Base-by-base conservation (phyloP, 2,797 vertebrate species). In the Myotis planiceps region DNA sequence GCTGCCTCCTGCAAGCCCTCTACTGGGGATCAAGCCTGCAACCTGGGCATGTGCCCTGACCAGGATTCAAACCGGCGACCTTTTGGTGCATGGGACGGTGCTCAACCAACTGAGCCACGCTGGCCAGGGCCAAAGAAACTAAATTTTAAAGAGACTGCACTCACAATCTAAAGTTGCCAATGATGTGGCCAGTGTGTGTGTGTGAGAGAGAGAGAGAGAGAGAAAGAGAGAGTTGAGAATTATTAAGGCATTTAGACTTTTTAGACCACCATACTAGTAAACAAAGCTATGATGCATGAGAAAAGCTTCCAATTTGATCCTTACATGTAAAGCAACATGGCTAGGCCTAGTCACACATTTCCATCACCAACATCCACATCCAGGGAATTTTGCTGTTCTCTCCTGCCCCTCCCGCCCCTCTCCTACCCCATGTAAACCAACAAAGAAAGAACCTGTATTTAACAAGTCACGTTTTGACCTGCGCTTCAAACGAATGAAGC, bases 401-500 rank as follows among this genome's bases (percentile, higher is more conserved):
- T 72, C 15, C n/a, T 47, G 5, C 4, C 1, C 3, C 53, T 69
- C 2, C 15, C 1, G 34, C 69, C 27, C n/a, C 1, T 15, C 0
- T 2, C 0, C 2, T 18, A 93, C 3, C 0, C 1, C 25, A 95
- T 63, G 29, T 63, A 78, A 92, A 80, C 45, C 55, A 79, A 47
- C 39, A 69, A 60, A 55, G 4, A 75, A 49, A 51, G 76, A 82
- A 75, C 16, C 9, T 86, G 3, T 4, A 23, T 23, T 68, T 23
- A 66, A n/a, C 68, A 71, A 14, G 8, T 19, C 27, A 63, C 27
- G 29, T 71, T 93, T 96, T 65, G 39, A 58, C 5, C 63, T 18
- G 27, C 51, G n/a, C 29, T 71, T 74, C 92, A 74, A 93, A 88
- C 6, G 90, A 90, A 96, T 72, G 86, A 92, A 93, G 86, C 34